These are phyloP conservation scores for Dendrolimus punctatus DNA, from an alignment of 1,140 invertebrate genomes.

Conservation along the genomic window DNA sequence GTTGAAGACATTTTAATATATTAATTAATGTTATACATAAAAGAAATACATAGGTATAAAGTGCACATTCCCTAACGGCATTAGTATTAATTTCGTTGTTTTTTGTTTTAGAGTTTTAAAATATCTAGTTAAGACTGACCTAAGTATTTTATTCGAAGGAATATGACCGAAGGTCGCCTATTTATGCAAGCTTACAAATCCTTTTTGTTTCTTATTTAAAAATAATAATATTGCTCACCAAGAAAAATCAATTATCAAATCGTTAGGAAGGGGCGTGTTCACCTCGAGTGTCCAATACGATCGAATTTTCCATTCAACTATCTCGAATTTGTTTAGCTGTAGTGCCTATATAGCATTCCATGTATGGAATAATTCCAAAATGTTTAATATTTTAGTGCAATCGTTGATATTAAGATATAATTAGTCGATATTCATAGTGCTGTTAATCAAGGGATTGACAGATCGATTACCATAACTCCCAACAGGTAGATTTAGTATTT, in stretches of 20 bases:
- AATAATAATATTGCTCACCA: no score
- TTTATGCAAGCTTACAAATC: slow-evolving; percentile 1
- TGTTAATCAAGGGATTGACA: slow-evolving; percentile 9
- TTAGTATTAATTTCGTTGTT: slow-evolving; percentile 62
- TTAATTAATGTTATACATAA: slow-evolving; percentile 27
- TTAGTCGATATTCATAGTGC: slow-evolving; percentile 30
- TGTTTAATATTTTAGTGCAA: slow-evolving; percentile 56
- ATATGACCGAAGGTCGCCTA: slow-evolving; percentile 26
- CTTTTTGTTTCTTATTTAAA: no score
- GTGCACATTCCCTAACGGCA: slow-evolving; percentile 67
- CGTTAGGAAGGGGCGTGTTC: slow-evolving; percentile 2
- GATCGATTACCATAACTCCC: slow-evolving; percentile 26
- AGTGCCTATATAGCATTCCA: slow-evolving; percentile 57
- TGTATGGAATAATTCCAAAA: slow-evolving; percentile 61
- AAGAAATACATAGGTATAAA: slow-evolving; percentile 46
- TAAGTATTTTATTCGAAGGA: slow-evolving; percentile 47
- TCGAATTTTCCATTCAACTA: slow-evolving; percentile 14
- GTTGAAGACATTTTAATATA: slow-evolving; percentile 53
- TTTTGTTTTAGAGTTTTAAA: slow-evolving; percentile 64
- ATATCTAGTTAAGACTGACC: slow-evolving; percentile 62
- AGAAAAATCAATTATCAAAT: no score
- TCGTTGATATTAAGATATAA: slow-evolving; percentile 46
- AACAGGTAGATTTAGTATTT: slow-evolving; percentile 31
- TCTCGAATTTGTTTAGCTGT: slow-evolving; percentile 63
- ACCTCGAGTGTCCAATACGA: slow-evolving; percentile 5